These are phyloP conservation scores for Agrochola macilenta DNA, from an alignment of 2,888 invertebrate species.

Conservation along the genomic window DNA sequence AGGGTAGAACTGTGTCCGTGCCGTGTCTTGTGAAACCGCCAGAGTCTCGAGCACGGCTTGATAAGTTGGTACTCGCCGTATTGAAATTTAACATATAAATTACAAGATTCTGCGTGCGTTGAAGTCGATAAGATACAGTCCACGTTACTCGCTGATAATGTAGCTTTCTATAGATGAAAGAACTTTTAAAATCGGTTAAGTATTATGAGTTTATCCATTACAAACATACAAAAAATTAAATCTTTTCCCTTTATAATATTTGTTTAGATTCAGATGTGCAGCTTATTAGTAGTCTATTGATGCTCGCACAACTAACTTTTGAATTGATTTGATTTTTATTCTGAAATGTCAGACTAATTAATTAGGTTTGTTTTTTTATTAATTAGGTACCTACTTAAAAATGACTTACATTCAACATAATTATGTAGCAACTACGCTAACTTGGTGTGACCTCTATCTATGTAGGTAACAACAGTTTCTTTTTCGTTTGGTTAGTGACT, in stretches of 20 bases:
- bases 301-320: not conserved
- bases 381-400: not conserved
- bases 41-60: slow-evolving; percentile 19
- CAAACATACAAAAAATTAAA: no score
- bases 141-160: no score
- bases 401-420: no score
- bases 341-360: slow-evolving; percentile 3
- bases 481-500: no score
- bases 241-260: no score
- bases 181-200: no score
- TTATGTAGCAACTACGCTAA: not conserved
- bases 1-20: slow-evolving; percentile 46
- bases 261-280: no score
- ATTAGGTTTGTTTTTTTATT: not conserved
- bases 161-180: no score
- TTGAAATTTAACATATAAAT: slow-evolving; percentile 7
- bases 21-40: slow-evolving; percentile 45
- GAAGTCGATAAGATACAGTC: no score
- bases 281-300: slow-evolving; percentile 3
- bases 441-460: not conserved
- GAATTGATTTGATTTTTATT: not conserved
- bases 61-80: not conserved
- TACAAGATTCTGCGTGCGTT: no score
- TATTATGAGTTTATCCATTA: no score
- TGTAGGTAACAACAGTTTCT: not conserved